Base-by-base conservation (phyloP, 2,113 vertebrate species). In the Conger conger region DNA sequence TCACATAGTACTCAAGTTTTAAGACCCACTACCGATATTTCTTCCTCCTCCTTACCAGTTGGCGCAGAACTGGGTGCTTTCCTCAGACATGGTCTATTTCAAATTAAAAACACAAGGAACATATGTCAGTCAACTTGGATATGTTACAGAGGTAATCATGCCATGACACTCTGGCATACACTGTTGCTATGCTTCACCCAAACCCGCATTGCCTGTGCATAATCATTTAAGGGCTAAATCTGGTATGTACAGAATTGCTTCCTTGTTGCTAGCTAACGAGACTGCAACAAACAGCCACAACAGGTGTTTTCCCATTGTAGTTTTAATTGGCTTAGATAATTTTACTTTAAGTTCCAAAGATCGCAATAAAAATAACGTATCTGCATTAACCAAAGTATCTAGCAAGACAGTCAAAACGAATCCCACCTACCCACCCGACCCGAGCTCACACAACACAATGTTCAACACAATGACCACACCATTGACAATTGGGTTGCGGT, bases 61-160 rank as follows among this genome's bases (percentile, higher is more conserved):
- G 35, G 91, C 92, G 91, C 95, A 96, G 86, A 94, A 94, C 80
- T 94, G 93, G 79, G 94, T 95, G n/a, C 88, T 94, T 91, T 96
- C 94, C 77, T 95, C 95, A n/a, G 93, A 92, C 95, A 96, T 96
- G 81, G 38, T 86, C 86, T 88, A 54, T 35, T 36, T 33, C 30
- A 76, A 30, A 76, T 23, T 33, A 30, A 13, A 50, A 27, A 80
- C 6, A 57, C 23, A 20, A 36, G 57, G 20, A 76, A 57, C 50
- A 79, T 30, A 9, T 18, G 76, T 78, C 7, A 37, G 76, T 78
- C 76, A 76, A 36, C 73, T 76, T 20, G 1, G 36, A 33, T 33
- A 73, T 73, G 68, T 4, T 1, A 20, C 3, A 68, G 60, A 9
- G 16, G 20, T 18, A 68, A n/a, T 3, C 60, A 68, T 18, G 27